phyloP scores from a whole-genome alignment of 2,797 vertebrate genomes.

The Anguilla marmorata region DNA sequence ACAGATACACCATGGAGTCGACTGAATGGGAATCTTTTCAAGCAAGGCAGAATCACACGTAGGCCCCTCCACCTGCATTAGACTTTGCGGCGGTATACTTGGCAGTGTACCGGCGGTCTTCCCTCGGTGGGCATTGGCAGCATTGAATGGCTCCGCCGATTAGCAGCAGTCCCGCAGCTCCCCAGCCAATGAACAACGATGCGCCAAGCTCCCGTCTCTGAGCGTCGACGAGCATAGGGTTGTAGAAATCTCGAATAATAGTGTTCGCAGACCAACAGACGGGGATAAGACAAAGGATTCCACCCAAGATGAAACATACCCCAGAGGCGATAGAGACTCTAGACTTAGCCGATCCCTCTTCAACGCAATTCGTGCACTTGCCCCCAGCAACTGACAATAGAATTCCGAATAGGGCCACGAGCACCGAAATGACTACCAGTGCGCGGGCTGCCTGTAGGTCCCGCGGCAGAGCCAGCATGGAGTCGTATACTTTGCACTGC shows the following conservation, averaged over 20 bases:
- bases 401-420: conserved; percentile 66
- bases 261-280: conserved; percentile 75
- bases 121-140: conserved; percentile 70
- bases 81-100: conserved; percentile 62
- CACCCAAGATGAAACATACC: conserved; percentile 67
- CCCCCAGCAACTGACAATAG: conserved; percentile 69
- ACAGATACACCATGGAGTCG: not conserved
- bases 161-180: conserved; percentile 73
- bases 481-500: conserved; percentile 80
- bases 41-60: conserved; percentile 57
- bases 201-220: conserved; percentile 85
- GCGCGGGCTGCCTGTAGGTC: conserved; percentile 75
- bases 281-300: conserved; percentile 71
- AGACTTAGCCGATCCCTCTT: conserved; percentile 67
- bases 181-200: conserved; percentile 90
- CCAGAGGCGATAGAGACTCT: conserved; percentile 70
- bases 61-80: conserved; percentile 57
- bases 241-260: conserved; percentile 76
- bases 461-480: conserved; percentile 67
- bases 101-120: conserved; percentile 54
- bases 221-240: conserved; percentile 59
- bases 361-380: conserved; percentile 79
- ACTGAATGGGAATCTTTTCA: not conserved
- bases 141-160: conserved; percentile 84
- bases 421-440: conserved; percentile 71